Conservation (phyloP, 2,888 invertebrate species). For the Oegoconia quadripuncta region DNA sequence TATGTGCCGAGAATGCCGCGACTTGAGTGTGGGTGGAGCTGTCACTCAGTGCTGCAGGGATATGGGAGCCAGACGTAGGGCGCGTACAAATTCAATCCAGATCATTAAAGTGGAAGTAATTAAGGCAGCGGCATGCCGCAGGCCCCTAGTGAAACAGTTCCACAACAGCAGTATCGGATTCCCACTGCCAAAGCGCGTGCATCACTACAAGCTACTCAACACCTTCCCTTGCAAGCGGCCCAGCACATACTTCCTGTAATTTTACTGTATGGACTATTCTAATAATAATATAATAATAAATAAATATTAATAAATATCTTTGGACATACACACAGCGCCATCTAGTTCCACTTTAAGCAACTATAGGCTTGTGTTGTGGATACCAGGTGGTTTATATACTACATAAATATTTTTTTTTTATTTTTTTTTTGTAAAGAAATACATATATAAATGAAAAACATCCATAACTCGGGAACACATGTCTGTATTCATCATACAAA, state of each 20-base stretch:
- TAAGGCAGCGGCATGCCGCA: slow-evolving; percentile 91
- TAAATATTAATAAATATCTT: too few relatives aligned
- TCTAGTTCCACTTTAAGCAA: too few relatives aligned
- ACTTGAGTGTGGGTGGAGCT: slow-evolving; percentile 95
- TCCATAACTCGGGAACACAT: too few relatives aligned
- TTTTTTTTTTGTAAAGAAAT: too few relatives aligned
- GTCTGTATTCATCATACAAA: too few relatives aligned
- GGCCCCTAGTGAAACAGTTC: slow-evolving; percentile 98
- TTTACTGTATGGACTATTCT: slow-evolving; percentile 43
- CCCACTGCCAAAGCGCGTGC: slow-evolving; percentile 95
- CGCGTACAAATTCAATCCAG: slow-evolving; percentile 97
- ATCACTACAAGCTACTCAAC: slow-evolving; percentile 90
- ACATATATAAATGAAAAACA: too few relatives aligned
- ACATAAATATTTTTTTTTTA: too few relatives aligned
- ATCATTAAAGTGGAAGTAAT: slow-evolving; percentile 98
- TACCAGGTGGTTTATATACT: too few relatives aligned
- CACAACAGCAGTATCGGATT: slow-evolving; percentile 98
- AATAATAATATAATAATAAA: too few relatives aligned
- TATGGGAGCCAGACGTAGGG: slow-evolving; percentile 99
- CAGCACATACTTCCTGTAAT: slow-evolving; percentile 86
- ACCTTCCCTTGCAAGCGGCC: slow-evolving; percentile 91
- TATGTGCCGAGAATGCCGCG: slow-evolving; percentile 99
- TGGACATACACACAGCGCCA: too few relatives aligned
- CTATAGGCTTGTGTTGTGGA: too few relatives aligned
- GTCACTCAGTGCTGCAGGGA: slow-evolving; percentile 99